These are phyloP conservation scores for Ophion obscuratus DNA, from an alignment of 2,888 invertebrate genomes.

Conservation along the genomic window DNA sequence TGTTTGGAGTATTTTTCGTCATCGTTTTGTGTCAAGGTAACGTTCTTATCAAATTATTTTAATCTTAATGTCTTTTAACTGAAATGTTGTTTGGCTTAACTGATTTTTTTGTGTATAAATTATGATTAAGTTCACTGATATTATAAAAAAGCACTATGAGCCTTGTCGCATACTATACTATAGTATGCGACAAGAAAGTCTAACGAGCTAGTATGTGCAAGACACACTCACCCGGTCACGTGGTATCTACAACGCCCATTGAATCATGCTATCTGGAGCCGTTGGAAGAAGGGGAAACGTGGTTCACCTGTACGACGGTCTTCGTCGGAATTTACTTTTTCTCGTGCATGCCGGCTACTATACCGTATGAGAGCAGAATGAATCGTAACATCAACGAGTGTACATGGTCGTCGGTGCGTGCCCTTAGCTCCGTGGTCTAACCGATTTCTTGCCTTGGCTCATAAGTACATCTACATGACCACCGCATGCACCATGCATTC, in stretches of 20 bases:
- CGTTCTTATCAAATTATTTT: background rate
- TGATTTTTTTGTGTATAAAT: background rate
- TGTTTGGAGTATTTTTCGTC: background rate
- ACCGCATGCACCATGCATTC: too few relatives aligned
- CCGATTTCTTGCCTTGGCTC: too few relatives aligned
- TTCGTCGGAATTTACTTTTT: background rate
- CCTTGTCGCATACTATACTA: background rate
- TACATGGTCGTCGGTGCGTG: too few relatives aligned
- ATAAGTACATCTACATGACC: too few relatives aligned
- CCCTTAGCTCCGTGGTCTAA: too few relatives aligned
- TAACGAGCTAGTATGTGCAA: background rate
- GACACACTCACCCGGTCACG: background rate
- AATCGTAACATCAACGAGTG: too few relatives aligned
- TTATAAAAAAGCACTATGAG: background rate
- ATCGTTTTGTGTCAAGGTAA: background rate
- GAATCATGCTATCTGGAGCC: conserved; percentile 4
- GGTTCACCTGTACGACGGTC: conserved; percentile 1
- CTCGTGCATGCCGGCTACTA: too few relatives aligned
- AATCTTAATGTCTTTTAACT: background rate
- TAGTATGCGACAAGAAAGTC: background rate
- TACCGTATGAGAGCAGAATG: too few relatives aligned
- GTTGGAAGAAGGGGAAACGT: background rate
- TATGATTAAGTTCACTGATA: background rate
- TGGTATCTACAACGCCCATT: conserved; percentile 18
- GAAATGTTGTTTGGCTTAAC: too few relatives aligned